These are phyloP conservation scores for Hylomyscus alleni DNA, from an alignment of 2,797 vertebrate species.

Conservation along the genomic window DNA sequence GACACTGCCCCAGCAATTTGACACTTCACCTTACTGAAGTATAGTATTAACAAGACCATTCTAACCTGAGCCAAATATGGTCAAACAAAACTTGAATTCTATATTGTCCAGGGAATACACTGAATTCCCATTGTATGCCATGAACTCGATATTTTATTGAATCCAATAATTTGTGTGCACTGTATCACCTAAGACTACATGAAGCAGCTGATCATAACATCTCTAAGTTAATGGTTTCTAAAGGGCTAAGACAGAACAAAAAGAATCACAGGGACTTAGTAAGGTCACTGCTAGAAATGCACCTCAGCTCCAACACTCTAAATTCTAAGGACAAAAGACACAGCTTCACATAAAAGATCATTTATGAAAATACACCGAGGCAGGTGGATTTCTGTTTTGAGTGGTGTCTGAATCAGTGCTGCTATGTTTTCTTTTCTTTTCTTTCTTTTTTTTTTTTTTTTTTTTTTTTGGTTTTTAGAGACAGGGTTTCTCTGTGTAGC, in stretches of 20 bases:
- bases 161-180: background rate
- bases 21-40: background rate
- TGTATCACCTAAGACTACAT: background rate
- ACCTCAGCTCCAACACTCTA: background rate
- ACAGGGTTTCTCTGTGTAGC: too few species aligned
- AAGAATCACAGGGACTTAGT: background rate
- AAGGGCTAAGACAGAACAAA: background rate
- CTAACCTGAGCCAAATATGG: conserved; percentile 24
- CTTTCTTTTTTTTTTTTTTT: too few species aligned
- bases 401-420: background rate
- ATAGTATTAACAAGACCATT: conserved; percentile 31
- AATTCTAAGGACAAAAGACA: conserved; percentile 51
- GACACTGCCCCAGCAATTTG: background rate
- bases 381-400: conserved; percentile 18
- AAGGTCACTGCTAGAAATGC: conserved; percentile 31
- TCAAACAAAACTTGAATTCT: conserved; percentile 46
- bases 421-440: too few species aligned
- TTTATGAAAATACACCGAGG: background rate
- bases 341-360: background rate
- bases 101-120: background rate
- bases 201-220: background rate
- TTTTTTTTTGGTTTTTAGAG: too few species aligned
- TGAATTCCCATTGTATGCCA: background rate
- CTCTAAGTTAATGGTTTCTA: background rate
- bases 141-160: conserved; percentile 28